A percentile compares a stretch with the other conserved stretches of the same genome.
Evolutionary conservation across 2,113 vertebrate genomes (phyloP).

Genomic region (Ochotona princeps): DNA sequence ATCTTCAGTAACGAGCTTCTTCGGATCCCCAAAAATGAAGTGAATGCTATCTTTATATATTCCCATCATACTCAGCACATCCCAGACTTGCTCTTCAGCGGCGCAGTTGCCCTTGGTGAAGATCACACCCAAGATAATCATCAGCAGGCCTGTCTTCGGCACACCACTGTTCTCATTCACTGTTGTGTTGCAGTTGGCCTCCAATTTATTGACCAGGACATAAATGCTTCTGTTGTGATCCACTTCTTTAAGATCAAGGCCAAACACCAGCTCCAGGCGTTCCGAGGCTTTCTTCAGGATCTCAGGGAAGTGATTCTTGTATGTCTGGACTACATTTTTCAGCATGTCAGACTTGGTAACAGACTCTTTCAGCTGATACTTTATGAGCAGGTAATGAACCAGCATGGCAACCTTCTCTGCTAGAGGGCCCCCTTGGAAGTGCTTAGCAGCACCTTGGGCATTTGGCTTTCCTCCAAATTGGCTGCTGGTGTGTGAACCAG

Average conservation of each 20-base stretch:
- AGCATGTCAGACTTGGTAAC: constrained; percentile 53
- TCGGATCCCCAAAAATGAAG: constrained; percentile 34
- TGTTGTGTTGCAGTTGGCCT: not conserved
- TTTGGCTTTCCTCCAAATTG: not conserved
- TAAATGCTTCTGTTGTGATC: constrained; percentile 49
- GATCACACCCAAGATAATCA: constrained; percentile 38
- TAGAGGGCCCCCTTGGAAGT: rapidly evolving
- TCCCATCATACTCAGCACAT: constrained; percentile 35
- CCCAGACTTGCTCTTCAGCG: constrained; percentile 49
- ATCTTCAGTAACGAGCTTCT: constrained; percentile 20
- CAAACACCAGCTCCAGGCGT: constrained; percentile 51
- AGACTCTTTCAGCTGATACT: constrained; percentile 51
- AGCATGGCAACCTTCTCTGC: not conserved
- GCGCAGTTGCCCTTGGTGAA: not conserved
- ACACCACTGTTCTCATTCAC: not conserved
- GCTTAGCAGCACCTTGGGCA: not conserved
- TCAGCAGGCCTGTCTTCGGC: constrained; percentile 50
- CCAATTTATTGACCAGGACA: constrained; percentile 62
- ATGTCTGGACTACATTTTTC: constrained; percentile 4
- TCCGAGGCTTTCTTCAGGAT: constrained; percentile 35
- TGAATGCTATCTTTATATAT: not conserved
- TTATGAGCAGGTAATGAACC: constrained; percentile 49
- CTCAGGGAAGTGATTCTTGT: constrained; percentile 6
- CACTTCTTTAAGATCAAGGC: constrained; percentile 50
- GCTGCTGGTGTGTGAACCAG: not conserved